Evolutionary conservation across 2,797 vertebrate genomes (phyloP).

Genomic region (Micrastur ruficollis): DNA sequence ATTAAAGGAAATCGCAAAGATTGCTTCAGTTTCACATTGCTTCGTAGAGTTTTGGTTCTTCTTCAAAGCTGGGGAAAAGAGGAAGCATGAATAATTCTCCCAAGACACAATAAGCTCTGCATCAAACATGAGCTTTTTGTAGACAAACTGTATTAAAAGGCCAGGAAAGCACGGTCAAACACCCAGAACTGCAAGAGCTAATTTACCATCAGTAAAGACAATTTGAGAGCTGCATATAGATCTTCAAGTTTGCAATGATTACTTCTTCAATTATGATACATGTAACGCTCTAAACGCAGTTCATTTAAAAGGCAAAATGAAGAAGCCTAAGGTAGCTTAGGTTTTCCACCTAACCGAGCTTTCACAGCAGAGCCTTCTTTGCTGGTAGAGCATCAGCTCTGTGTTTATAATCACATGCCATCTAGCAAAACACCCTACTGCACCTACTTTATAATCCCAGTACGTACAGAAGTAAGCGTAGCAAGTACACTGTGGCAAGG

Average conservation of each 20-base stretch:
- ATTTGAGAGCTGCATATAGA: background rate
- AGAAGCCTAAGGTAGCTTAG: background rate
- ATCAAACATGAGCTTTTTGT: background rate
- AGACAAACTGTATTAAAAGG: background rate
- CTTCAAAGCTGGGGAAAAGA: background rate
- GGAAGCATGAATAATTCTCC: background rate
- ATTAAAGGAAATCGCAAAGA: background rate
- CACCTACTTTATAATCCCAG: background rate
- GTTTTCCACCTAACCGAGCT: background rate
- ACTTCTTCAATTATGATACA: background rate
- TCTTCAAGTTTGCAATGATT: background rate
- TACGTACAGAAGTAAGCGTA: background rate
- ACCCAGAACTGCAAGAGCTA: background rate
- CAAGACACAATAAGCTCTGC: background rate
- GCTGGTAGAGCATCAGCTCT: background rate
- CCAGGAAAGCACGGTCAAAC: background rate
- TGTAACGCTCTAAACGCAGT: background rate
- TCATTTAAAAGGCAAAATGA: background rate
- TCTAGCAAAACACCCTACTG: background rate
- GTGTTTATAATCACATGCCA: background rate
- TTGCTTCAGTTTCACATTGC: background rate
- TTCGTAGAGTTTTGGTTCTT: background rate
- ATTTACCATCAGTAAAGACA: background rate
- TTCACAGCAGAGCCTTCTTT: background rate
- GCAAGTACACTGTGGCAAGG: background rate